phyloP scores from a whole-genome alignment of 2,113 vertebrate species.

The Verasper variegatus region DNA sequence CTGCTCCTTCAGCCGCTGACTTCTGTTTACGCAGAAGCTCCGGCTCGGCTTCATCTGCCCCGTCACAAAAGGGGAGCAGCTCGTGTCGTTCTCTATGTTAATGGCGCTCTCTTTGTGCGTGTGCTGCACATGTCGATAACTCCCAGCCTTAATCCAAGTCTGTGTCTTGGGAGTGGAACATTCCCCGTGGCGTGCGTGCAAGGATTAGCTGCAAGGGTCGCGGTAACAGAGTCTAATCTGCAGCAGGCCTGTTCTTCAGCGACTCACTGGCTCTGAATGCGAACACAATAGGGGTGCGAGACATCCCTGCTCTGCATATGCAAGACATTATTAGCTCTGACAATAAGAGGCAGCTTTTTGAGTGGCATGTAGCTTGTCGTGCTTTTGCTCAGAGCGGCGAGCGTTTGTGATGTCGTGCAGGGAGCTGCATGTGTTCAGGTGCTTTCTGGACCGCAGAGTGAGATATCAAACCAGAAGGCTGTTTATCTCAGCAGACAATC shows the following conservation, averaged over 20 bases:
- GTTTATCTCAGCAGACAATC: constrained; percentile 65
- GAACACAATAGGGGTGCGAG: constrained; percentile 58
- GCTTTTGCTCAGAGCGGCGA: constrained; percentile 21
- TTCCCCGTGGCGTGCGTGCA: constrained; percentile 34
- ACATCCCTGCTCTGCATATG: constrained; percentile 51
- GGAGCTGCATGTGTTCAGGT: constrained; percentile 35
- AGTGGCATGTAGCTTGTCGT: constrained; percentile 56
- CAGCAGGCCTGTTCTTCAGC: constrained; percentile 57
- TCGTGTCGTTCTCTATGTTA: constrained; percentile 76
- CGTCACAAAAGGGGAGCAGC: constrained; percentile 64
- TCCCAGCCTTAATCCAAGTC: constrained; percentile 73
- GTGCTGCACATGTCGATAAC: constrained; percentile 62
- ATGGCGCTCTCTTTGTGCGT: constrained; percentile 63
- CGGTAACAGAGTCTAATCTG: constrained; percentile 74
- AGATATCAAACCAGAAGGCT: constrained; percentile 62
- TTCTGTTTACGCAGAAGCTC: constrained; percentile 73
- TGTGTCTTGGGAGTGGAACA: constrained; percentile 64
- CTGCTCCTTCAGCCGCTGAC: constrained; percentile 34
- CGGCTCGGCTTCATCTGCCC: constrained; percentile 49
- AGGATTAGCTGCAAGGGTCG: constrained; percentile 79
- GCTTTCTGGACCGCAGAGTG: constrained; percentile 30
- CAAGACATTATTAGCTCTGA: constrained; percentile 56
- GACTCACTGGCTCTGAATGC: constrained; percentile 31
- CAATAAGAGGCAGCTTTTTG: constrained; percentile 55
- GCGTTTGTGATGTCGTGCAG: constrained; percentile 32